Percentiles rank a stretch among this genome's conserved stretches.
These are phyloP conservation scores for Agrochola lota DNA, from an alignment of 2,888 invertebrate species.

Conservation along the genomic window DNA sequence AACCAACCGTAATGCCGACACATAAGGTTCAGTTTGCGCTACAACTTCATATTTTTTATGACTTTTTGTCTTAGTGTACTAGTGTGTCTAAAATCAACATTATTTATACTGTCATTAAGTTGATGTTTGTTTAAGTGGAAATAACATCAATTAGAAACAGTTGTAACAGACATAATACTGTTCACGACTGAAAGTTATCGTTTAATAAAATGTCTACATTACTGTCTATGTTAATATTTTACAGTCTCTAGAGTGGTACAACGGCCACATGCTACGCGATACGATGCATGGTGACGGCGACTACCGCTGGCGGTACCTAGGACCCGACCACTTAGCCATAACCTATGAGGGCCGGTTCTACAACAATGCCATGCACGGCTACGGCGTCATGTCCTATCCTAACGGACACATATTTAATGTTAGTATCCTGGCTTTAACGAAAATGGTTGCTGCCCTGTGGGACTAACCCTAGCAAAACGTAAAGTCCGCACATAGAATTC, in stretches of 20 bases:
- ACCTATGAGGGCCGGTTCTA: slow-evolving; percentile 89
- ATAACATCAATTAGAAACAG: too few species aligned
- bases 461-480: background rate
- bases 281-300: slow-evolving; percentile 88
- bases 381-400: slow-evolving; percentile 87
- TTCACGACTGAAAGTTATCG: too few species aligned
- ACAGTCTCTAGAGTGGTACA: slow-evolving; percentile 85
- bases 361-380: slow-evolving; percentile 89
- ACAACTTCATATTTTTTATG: too few species aligned
- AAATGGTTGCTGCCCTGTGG: background rate
- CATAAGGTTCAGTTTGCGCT: too few species aligned
- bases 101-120: too few species aligned
- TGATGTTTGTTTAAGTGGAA: too few species aligned
- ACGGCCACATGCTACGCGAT: slow-evolving; percentile 82
- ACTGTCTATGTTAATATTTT: background rate
- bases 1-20: too few species aligned
- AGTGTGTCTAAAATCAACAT: too few species aligned
- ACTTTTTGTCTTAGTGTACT: too few species aligned
- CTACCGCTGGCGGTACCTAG: slow-evolving; percentile 82
- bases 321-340: slow-evolving; percentile 69
- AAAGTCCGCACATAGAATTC: background rate
- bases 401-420: slow-evolving; percentile 84
- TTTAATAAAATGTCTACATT: too few species aligned
- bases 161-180: too few species aligned
- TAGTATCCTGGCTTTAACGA: slow-evolving; percentile 53